Evolutionary conservation across 1,140 invertebrate species (phyloP).

Genomic region (Notospermus geniculatus): DNA sequence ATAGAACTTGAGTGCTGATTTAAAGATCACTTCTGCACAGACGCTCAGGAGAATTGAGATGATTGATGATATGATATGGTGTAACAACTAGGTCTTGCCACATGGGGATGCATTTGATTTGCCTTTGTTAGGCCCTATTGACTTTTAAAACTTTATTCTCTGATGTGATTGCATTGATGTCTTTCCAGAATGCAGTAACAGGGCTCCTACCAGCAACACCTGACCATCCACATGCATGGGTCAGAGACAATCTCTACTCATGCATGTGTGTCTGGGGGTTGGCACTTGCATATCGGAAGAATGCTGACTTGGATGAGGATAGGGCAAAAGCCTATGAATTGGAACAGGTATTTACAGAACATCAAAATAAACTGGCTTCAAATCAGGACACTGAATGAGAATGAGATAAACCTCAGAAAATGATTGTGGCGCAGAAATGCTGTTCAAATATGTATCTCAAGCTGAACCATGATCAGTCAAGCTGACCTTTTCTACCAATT

Average conservation of each 20-base stretch:
- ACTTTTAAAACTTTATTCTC: background rate
- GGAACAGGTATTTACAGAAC: constrained; percentile 76
- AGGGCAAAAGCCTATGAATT: constrained; percentile 96
- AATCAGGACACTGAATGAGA: no score
- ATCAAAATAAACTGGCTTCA: no score
- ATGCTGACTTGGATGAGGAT: constrained; percentile 97
- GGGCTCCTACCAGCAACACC: constrained; percentile 72
- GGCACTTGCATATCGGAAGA: constrained; percentile 98
- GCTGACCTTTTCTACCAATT: no score
- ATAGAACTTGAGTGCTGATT: no score
- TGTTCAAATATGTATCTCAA: no score
- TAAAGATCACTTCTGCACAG: no score
- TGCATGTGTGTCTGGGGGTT: constrained; percentile 96
- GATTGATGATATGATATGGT: no score
- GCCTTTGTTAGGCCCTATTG: background rate
- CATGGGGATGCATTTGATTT: background rate
- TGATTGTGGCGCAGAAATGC: no score
- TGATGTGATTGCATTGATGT: constrained; percentile 4
- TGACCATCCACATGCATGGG: constrained; percentile 93
- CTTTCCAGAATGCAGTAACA: constrained; percentile 82
- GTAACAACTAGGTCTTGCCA: no score
- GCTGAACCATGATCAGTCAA: no score
- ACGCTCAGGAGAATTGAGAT: no score
- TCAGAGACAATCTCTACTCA: constrained; percentile 97
- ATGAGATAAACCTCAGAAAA: no score